phyloP scores from a whole-genome alignment of 92 coral and sea anemone species.

The Palythoa grandis region DNA sequence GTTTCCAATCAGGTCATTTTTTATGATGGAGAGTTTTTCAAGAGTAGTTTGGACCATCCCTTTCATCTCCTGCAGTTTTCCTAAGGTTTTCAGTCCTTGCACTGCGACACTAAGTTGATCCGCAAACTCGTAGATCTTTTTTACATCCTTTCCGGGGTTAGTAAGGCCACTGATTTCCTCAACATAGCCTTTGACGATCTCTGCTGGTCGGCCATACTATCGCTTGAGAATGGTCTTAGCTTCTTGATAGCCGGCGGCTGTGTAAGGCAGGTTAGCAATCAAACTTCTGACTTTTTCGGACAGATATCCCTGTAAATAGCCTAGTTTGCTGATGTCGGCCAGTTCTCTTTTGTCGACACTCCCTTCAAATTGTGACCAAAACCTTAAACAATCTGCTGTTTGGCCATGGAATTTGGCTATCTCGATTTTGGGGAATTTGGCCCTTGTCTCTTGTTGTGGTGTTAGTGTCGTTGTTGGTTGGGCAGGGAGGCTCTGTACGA shows the following conservation, averaged over 20 bases:
- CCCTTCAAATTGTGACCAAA: conserved; percentile 33
- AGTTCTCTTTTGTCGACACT: conserved; percentile 31
- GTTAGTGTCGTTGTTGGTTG: too few relatives aligned
- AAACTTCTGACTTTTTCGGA: conserved; percentile 18
- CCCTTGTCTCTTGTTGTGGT: neutral
- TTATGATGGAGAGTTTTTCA: neutral
- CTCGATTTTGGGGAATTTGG: conserved; percentile 21
- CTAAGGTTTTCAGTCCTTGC: conserved; percentile 9
- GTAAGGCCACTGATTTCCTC: conserved; percentile 5
- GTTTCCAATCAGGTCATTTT: neutral
- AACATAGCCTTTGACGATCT: neutral
- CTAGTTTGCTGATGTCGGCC: conserved; percentile 24
- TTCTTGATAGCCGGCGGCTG: conserved; percentile 12
- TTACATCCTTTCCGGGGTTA: neutral
- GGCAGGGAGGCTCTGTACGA: neutral
- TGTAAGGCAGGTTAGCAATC: neutral
- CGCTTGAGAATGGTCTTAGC: conserved; percentile 11
- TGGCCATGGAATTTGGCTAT: conserved; percentile 37
- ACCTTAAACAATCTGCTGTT: conserved; percentile 19
- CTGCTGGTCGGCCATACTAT: too few relatives aligned
- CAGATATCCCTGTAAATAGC: conserved; percentile 20
- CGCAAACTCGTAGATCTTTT: conserved; percentile 1
- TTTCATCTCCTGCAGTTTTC: conserved; percentile 6
- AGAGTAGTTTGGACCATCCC: neutral
- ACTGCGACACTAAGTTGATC: conserved; percentile 15